Base-by-base conservation (phyloP, 2,113 vertebrate species). In the Rana temporaria region DNA sequence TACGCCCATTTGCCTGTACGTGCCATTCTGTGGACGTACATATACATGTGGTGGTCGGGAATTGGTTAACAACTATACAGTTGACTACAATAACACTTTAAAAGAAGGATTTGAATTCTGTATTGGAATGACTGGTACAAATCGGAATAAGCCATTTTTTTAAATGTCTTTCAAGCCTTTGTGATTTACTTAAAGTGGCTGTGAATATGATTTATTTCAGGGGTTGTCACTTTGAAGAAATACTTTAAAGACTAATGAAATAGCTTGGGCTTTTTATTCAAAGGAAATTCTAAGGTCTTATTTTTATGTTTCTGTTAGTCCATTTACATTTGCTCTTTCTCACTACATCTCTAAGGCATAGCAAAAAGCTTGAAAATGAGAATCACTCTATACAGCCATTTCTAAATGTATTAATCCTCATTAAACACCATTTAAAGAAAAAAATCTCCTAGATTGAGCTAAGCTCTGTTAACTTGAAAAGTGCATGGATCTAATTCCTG, bases 101-200 rank as follows among this genome's bases (percentile, higher is more conserved):
- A 83, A 76, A 68, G 72, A 30, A 82, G 64, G 67, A 68, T 83
- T 76, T 63, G 72, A 68, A 82, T 76, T 59, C 81, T 52, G 81
- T 42, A 55, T 75, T 60, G 59, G 30, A 75, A 68, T 60, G 71
- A 83, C 52, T 34, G 34, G 65, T 83, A 76, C 68, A 72, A 83
- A 68, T 83, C 63, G 76, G 81, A 76, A 83, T 75, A 83, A 68
- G 81, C 72, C 72, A 42, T 76, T 83, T 83, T 38, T 83, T 76
- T 32, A 20, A 75, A 83, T 75, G 72, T 68, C 81, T 83, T 83
- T 83, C 81, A 83, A 83, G 81, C 62, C 62, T 83, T 68, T 83
- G 81, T 83, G 72, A 66, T 83, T 83, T 67, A 76, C 8, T 68
- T 83, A 68, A 83, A 83, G 72, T 68, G 22, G 42, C 64, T 60